Evolutionary conservation across 2,888 invertebrate genomes (phyloP), one percentile per base, ranked within the genome.

Genomic region (Ommatoiulus sabulosus): DNA sequence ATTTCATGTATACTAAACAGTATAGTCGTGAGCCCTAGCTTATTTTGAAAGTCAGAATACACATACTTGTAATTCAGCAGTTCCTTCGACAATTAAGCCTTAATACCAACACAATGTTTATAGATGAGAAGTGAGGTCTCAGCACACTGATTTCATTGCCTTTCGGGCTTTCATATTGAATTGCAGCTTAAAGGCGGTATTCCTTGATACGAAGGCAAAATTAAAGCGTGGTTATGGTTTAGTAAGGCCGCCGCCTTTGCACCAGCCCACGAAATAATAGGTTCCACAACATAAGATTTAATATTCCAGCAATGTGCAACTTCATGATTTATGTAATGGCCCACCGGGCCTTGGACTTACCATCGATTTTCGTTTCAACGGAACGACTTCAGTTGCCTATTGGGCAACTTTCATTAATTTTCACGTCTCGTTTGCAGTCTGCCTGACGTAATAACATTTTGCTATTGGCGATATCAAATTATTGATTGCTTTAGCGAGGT

Each of bases 401-500:
- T 52, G 52, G 52, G 12, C 52, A 52, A 52, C 52, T 52, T 52
- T 52, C 52, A 52, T 52, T 52, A 52, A 52, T 52, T 52, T 52
- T 52, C 52, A 52, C 52, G 52, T 52, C 52, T 52, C 52, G 52
- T 52, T 52, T 52, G 52, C 12, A 52, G 52, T 52, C 52, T 52
- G 52, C 12, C 52, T 52, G 52, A 52, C 52, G 52, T 52, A 52
- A 52, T 52, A 52, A 52, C 52, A 12, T 52, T 46, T 52, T 52
- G 52, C 52, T 52, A 52, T 52, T 52, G 52, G 52, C 15, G 52
- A 52, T 52, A 52, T 52, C 52, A 52, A 52, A 52, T 52, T 52
- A 52, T 52, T 52, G 52, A 52, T 52, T 52, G 52, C 52, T 52
- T 52, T 52, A 52, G 52, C 52, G 52, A 52, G 52, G 52, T 52